phyloP scores from a whole-genome alignment of 2,888 invertebrate genomes.

The Exocentrus adspersus region DNA sequence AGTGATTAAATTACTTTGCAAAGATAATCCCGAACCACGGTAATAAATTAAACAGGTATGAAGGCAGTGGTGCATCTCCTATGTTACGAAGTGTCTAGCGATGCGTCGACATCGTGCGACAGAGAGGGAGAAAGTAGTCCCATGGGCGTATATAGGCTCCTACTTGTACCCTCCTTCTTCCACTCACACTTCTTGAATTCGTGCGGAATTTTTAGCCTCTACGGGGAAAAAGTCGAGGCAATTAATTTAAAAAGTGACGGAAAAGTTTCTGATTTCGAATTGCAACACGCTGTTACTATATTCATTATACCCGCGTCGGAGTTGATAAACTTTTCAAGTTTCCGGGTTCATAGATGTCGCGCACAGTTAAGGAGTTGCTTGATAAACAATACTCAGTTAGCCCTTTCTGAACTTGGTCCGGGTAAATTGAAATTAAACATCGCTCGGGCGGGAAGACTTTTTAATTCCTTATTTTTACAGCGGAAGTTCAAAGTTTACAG shows the following conservation, averaged over 20 bases:
- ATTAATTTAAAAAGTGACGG: conserved; percentile 12
- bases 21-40: background rate
- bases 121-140: too few relatives aligned
- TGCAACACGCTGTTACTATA: conserved; percentile 3
- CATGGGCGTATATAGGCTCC: too few relatives aligned
- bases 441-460: too few relatives aligned
- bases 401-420: background rate
- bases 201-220: conserved; percentile 2
- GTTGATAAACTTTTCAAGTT: background rate
- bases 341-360: background rate
- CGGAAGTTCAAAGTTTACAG: background rate
- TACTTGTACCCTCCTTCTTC: too few relatives aligned
- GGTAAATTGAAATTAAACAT: background rate
- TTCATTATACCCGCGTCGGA: conserved; percentile 17
- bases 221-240: background rate
- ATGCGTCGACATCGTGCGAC: too few relatives aligned
- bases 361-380: background rate
- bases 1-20: too few relatives aligned
- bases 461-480: too few relatives aligned
- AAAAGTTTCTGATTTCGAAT: conserved; percentile 19
- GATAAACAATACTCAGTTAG: background rate
- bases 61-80: too few relatives aligned
- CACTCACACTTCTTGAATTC: conserved; percentile 5
- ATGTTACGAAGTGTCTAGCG: too few relatives aligned
- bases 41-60: too few relatives aligned